These are phyloP conservation scores for human (Homo sapiens) DNA, from an alignment of 2,113 vertebrate species.

Conservation along the genomic window GRCh38 chr7:54888501-54889000, in stretches of 20 bases:
- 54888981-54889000: neutral
- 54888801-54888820: neutral
- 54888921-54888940: neutral
- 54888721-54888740: constrained; percentile 4
- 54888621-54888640: neutral
- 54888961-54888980: too few relatives aligned
- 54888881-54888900: fast-evolving
- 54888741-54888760: neutral
- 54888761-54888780: neutral
- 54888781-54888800: neutral
- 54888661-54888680: neutral
- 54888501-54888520: constrained; percentile 68
- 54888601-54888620: neutral
- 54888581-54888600: neutral
- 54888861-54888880: neutral
- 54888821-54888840: neutral
- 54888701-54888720: neutral
- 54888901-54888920: too few relatives aligned
- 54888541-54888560: constrained; percentile 58
- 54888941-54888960: fast-evolving
- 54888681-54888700: neutral
- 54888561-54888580: neutral
- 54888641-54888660: neutral
- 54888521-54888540: constrained; percentile 72
- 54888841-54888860: neutral